Conservation (phyloP, 2,888 invertebrate genomes). For the Achlya flavicornis region DNA sequence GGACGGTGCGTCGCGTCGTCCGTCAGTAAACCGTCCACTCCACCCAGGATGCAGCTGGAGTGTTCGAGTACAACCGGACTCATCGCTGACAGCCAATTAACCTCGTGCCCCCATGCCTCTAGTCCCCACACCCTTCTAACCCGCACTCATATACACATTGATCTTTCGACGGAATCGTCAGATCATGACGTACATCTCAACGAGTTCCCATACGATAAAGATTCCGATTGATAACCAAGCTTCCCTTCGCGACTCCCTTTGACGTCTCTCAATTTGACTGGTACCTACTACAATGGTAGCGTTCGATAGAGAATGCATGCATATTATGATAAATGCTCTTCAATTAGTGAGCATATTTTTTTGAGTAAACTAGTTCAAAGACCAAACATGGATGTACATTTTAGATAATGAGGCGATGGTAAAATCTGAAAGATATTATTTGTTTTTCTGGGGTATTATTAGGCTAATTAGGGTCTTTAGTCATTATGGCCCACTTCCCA, state of each 20-base stretch:
- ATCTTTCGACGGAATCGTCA: constrained; percentile 74
- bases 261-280: constrained; percentile 50
- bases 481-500: no score
- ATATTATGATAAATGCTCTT: no score
- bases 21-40: constrained; percentile 49
- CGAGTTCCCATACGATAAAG: constrained; percentile 37
- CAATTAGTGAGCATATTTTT: no score
- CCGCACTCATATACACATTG: constrained; percentile 67
- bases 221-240: constrained; percentile 50
- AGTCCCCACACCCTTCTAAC: constrained; percentile 48
- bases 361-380: no score
- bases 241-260: constrained; percentile 37
- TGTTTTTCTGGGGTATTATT: no score
- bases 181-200: constrained; percentile 61
- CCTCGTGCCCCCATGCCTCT: constrained; percentile 58
- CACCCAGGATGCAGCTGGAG: constrained; percentile 50
- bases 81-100: constrained; percentile 82
- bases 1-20: constrained; percentile 24
- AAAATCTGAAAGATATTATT: no score
- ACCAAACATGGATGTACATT: no score
- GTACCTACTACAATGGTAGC: constrained; percentile 36
- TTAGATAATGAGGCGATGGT: no score
- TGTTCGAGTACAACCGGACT: constrained; percentile 57
- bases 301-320: no score
- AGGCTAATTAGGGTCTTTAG: no score